Percentiles rank a stretch among this genome's conserved stretches.
Conservation (phyloP, 2,888 invertebrate species). For the Dicroscelio sp. region DNA sequence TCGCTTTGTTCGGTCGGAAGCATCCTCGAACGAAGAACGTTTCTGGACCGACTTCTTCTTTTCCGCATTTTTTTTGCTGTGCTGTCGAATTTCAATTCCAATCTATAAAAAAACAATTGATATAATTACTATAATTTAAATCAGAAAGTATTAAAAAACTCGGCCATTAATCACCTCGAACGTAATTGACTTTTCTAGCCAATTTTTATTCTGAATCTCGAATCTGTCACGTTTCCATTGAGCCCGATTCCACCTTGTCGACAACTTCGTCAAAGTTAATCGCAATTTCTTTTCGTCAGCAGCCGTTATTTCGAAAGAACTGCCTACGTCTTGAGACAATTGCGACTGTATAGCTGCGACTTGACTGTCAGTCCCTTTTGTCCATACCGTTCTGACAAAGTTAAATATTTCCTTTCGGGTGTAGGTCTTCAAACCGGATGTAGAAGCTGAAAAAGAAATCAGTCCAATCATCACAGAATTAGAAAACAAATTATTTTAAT, state of each 20-base stretch:
- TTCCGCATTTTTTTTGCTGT: neutral
- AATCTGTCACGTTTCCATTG: neutral
- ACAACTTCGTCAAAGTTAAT: neutral
- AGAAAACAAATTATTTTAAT: neutral
- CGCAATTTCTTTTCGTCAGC: neutral
- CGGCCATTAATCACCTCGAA: neutral
- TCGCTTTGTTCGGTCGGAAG: slow-evolving; percentile 4
- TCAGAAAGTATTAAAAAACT: neutral
- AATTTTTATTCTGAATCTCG: slow-evolving; percentile 9
- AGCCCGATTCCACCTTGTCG: neutral
- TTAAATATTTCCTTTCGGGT: neutral
- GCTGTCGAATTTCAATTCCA: neutral
- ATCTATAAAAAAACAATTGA: slow-evolving; percentile 3
- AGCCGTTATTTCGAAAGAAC: neutral
- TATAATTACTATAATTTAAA: neutral
- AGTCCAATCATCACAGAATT: neutral
- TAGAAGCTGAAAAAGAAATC: neutral
- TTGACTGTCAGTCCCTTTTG: neutral
- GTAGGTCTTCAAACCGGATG: neutral
- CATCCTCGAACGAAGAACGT: neutral
- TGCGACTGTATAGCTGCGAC: neutral
- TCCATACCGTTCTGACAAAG: neutral
- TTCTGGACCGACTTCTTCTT: neutral
- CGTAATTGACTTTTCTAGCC: neutral
- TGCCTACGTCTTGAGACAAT: slow-evolving; percentile 23